phyloP scores from a whole-genome alignment of 1,140 invertebrate genomes.

The Drosophila albomicans region DNA sequence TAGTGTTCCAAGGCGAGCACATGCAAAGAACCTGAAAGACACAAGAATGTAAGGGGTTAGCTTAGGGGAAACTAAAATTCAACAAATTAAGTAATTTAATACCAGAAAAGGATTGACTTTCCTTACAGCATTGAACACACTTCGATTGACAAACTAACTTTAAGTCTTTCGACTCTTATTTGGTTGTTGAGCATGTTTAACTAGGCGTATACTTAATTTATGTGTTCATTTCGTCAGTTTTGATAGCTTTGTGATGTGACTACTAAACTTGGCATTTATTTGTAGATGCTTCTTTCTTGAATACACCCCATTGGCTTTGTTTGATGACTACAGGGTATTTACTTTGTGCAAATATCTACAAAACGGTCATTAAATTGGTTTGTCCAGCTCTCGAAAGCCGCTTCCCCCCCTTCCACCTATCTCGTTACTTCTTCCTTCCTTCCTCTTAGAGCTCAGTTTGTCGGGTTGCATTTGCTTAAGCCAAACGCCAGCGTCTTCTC shows the following conservation, averaged over 20 bases:
- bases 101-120: too few species aligned
- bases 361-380: conserved; percentile 71
- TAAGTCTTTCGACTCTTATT: too few species aligned
- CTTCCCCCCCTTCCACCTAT: not conserved
- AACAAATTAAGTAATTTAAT: too few species aligned
- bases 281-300: not conserved
- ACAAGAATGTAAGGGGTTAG: not conserved
- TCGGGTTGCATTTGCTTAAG: conserved; percentile 69
- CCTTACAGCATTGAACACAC: too few species aligned
- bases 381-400: conserved; percentile 30
- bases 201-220: conserved; percentile 4
- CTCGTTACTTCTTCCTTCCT: not conserved
- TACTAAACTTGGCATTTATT: not conserved
- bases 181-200: not conserved
- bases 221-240: not conserved
- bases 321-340: conserved; percentile 13
- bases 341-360: conserved; percentile 44
- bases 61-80: not conserved
- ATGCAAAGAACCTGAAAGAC: conserved; percentile 89
- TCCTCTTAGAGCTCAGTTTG: not conserved
- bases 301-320: not conserved
- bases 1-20: conserved; percentile 96
- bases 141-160: too few species aligned
- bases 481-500: conserved; percentile 64
- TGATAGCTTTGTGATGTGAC: too few species aligned